These are phyloP conservation scores for Lycia hirtaria DNA, from an alignment of 2,888 invertebrate species.

Conservation along the genomic window DNA sequence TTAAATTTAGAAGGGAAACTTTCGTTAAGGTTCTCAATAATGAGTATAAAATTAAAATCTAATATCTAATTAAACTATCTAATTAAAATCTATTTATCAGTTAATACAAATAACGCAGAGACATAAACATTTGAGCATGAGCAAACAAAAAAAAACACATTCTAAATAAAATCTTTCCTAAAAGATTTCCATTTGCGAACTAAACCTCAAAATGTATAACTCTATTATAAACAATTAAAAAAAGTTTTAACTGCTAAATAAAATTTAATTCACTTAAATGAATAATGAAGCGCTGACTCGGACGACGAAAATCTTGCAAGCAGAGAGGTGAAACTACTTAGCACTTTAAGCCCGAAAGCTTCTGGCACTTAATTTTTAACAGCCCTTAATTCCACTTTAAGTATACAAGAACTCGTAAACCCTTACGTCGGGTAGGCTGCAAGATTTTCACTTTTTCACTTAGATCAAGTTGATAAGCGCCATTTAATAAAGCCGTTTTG, in stretches of 20 bases:
- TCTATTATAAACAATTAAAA: background rate
- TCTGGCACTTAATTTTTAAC: slow-evolving; percentile 29
- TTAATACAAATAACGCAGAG: too few species aligned
- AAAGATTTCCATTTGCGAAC: too few species aligned
- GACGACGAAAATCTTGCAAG: slow-evolving; percentile 2
- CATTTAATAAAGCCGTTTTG: slow-evolving; percentile 58
- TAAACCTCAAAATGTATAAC: too few species aligned
- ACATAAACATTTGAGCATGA: too few species aligned
- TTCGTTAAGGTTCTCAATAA: too few species aligned
- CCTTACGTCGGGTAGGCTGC: slow-evolving; percentile 12
- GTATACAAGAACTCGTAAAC: slow-evolving; percentile 39
- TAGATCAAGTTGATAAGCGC: slow-evolving; percentile 43
- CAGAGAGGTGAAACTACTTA: slow-evolving; percentile 13
- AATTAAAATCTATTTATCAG: too few species aligned
- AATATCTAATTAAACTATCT: too few species aligned
- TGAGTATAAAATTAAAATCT: too few species aligned
- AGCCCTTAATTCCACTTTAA: slow-evolving; percentile 31
- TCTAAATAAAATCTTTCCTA: too few species aligned
- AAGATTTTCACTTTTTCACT: slow-evolving; percentile 44
- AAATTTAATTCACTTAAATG: background rate
- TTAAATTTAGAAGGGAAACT: too few species aligned
- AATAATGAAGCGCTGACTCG: background rate
- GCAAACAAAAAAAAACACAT: too few species aligned
- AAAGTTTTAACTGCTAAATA: background rate
- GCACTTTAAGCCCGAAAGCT: slow-evolving; percentile 13